phyloP scores from a whole-genome alignment of 2,113 vertebrate genomes.

The Ictalurus furcatus region DNA sequence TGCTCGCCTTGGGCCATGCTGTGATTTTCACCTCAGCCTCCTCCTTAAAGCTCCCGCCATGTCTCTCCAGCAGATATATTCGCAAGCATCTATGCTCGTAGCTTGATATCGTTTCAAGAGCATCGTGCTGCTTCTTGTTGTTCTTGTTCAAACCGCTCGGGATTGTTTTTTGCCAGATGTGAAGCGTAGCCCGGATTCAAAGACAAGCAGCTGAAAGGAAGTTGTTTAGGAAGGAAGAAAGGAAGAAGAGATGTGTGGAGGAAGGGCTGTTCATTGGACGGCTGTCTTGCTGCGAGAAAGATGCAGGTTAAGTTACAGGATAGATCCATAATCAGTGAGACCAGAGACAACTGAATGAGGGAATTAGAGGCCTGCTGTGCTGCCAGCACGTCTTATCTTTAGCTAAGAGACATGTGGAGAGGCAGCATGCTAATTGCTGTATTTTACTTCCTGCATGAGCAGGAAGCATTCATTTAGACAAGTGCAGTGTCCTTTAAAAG shows the following conservation, averaged over 20 bases:
- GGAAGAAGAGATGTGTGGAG: slow-evolving; percentile 12
- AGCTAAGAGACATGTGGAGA: slow-evolving; percentile 64
- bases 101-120: slow-evolving; percentile 24
- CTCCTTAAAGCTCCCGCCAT: slow-evolving; percentile 35
- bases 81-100: slow-evolving; percentile 28
- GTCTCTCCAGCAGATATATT: slow-evolving; percentile 42
- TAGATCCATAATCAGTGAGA: slow-evolving; percentile 76
- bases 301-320: slow-evolving; percentile 68
- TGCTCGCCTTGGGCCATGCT: slow-evolving; percentile 38
- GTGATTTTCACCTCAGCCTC: slow-evolving; percentile 35
- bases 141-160: slow-evolving; percentile 2
- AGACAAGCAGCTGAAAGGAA: slow-evolving; percentile 32
- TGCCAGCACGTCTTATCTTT: slow-evolving; percentile 34
- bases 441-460: slow-evolving; percentile 75
- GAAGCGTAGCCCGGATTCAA: slow-evolving; percentile 18
- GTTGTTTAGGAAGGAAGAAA: slow-evolving; percentile 23
- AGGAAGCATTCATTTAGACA: slow-evolving; percentile 72
- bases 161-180: slow-evolving; percentile 30
- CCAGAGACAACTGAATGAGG: slow-evolving; percentile 73
- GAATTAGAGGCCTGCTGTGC: slow-evolving; percentile 71
- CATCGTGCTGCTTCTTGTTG: slow-evolving; percentile 21
- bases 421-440: slow-evolving; percentile 78
- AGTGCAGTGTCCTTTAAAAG: slow-evolving; percentile 58
- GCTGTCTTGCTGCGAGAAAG: slow-evolving; percentile 70
- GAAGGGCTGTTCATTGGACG: slow-evolving; percentile 46